A percentile compares a stretch with the other conserved stretches of the same genome.
These are phyloP conservation scores for Coleophora deauratella DNA, from an alignment of 2,888 invertebrate species.

Conservation along the genomic window DNA sequence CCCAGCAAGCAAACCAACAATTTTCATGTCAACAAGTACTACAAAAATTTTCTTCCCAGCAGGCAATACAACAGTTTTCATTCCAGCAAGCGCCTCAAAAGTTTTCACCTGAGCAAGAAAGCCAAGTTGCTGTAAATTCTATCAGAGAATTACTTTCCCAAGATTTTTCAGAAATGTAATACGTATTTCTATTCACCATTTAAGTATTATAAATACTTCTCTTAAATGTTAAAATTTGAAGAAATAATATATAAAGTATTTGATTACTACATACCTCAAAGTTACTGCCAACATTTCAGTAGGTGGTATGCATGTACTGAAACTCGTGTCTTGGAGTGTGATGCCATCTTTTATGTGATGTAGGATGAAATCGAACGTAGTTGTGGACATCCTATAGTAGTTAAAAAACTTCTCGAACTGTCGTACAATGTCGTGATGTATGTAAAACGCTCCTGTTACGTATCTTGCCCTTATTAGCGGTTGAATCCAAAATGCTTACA, in stretches of 20 bases:
- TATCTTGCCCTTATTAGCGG: conserved; percentile 5
- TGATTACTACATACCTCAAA: background rate
- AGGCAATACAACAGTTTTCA: too few species aligned
- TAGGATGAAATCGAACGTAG: conserved; percentile 11
- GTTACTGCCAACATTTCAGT: conserved; percentile 1
- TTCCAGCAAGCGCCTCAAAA: too few species aligned
- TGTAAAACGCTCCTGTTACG: conserved; percentile 8
- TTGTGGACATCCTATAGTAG: conserved; percentile 8
- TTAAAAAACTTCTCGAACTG: conserved; percentile 8
- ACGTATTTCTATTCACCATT: background rate
- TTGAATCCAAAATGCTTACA: conserved; percentile 2
- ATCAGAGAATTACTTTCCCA: background rate
- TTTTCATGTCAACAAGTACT: background rate
- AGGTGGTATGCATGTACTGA: background rate
- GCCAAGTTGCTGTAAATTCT: too few species aligned
- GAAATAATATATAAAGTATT: background rate
- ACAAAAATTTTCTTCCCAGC: too few species aligned
- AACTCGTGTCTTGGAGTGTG: conserved; percentile 8
- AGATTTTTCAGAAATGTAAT: background rate
- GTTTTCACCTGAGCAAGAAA: too few species aligned
- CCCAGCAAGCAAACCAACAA: background rate
- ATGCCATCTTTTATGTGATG: conserved; percentile 4
- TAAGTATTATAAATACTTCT: background rate
- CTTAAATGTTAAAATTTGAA: background rate
- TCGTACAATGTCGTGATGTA: conserved; percentile 8